These are phyloP conservation scores for Canis aureus DNA, from an alignment of 2,113 vertebrate genomes.

Conservation along the genomic window DNA sequence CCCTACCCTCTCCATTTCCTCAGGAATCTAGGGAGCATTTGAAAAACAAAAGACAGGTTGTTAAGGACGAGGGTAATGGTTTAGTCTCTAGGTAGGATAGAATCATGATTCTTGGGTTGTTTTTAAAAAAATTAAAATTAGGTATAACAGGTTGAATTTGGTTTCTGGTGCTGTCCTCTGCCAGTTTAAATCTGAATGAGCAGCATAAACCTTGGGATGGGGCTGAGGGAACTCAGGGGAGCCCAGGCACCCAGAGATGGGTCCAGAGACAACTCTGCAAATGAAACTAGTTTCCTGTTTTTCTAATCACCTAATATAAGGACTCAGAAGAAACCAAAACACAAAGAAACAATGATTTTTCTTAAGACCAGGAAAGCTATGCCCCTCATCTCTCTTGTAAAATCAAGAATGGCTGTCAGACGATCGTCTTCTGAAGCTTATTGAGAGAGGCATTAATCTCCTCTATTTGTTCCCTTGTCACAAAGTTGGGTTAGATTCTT, in stretches of 20 bases:
- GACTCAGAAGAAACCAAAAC: slow-evolving; percentile 18
- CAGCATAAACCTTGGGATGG: neutral
- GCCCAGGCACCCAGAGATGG: neutral
- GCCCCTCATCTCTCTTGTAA: slow-evolving; percentile 56
- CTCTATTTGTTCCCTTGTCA: slow-evolving; percentile 61
- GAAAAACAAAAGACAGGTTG: slow-evolving; percentile 21
- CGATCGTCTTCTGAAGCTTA: slow-evolving; percentile 49
- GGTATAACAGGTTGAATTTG: neutral
- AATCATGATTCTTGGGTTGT: neutral
- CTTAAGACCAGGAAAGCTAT: slow-evolving; percentile 5
- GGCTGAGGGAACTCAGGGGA: neutral
- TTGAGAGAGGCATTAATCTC: slow-evolving; percentile 55
- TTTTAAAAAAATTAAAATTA: neutral
- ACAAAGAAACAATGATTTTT: slow-evolving; percentile 29
- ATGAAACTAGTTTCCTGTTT: slow-evolving; percentile 17
- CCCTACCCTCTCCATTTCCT: neutral
- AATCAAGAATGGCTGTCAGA: slow-evolving; percentile 33
- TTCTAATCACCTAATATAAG: neutral
- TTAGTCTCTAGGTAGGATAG: neutral
- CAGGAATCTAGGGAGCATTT: neutral
- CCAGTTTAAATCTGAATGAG: neutral
- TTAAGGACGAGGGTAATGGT: slow-evolving; percentile 19
- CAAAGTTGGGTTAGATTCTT: slow-evolving; percentile 59
- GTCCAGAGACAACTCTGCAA: slow-evolving; percentile 5
- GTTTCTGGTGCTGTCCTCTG: slow-evolving; percentile 2